A percentile compares a stretch with the other conserved stretches of the same genome.
Evolutionary conservation across 2,113 vertebrate species (phyloP).

Genomic region (Hucho hucho): DNA sequence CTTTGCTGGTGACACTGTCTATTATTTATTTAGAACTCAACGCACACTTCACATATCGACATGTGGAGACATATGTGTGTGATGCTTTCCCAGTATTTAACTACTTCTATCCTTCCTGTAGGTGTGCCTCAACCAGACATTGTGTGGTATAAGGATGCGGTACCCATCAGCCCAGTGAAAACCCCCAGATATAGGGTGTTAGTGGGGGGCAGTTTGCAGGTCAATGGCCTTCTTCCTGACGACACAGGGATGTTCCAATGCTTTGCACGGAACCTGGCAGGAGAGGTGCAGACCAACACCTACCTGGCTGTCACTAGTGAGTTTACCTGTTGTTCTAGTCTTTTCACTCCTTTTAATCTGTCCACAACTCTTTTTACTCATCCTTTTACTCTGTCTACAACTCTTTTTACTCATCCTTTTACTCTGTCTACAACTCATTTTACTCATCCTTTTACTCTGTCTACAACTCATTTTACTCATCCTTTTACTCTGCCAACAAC

Average conservation of each 20-base stretch:
- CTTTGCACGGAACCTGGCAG: slow-evolving; percentile 86
- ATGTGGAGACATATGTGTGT: no score
- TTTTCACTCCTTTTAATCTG: slow-evolving; percentile 10
- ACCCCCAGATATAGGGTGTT: slow-evolving; percentile 84
- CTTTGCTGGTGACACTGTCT: no score
- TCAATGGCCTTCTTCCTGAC: slow-evolving; percentile 87
- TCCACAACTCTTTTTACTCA: slow-evolving; percentile 35
- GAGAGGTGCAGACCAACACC: slow-evolving; percentile 95
- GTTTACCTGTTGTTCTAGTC: slow-evolving; percentile 23
- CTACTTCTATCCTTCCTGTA: slow-evolving; percentile 49
- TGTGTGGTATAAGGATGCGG: slow-evolving; percentile 93
- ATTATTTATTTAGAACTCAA: no score
- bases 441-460: no score
- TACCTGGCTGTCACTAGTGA: slow-evolving; percentile 96
- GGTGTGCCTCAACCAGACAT: slow-evolving; percentile 87
- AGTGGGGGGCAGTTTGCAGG: slow-evolving; percentile 85
- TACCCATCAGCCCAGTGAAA: slow-evolving; percentile 78
- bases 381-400: slow-evolving; percentile 14
- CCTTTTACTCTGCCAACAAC: no score
- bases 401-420: no score
- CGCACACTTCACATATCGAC: no score
- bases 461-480: no score
- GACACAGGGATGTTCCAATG: slow-evolving; percentile 99
- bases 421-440: no score
- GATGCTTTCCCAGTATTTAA: not conserved